Evolutionary conservation across 2,113 vertebrate species (phyloP).

Genomic region (Hyperopisus bebe): DNA sequence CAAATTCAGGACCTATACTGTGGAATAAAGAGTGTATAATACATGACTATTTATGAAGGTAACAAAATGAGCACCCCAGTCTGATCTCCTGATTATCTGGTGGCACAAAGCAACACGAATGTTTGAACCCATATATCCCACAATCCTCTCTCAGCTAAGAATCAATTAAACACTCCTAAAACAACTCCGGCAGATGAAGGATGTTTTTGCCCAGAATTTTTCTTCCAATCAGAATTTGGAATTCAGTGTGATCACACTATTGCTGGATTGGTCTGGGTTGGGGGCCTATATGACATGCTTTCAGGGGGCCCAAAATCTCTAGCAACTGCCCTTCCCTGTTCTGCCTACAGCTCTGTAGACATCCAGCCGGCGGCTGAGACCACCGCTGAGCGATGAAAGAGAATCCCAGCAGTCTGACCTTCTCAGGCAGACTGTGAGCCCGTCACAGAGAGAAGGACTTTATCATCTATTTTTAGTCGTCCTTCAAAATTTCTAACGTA

Average conservation of each 20-base stretch:
- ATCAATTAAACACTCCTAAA: neutral
- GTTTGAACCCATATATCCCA: neutral
- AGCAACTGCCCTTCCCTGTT: neutral
- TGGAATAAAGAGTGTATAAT: neutral
- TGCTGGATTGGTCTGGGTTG: neutral
- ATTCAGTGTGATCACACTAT: neutral
- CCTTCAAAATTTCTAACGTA: constrained; percentile 2
- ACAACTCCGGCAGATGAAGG: neutral
- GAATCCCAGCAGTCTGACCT: neutral
- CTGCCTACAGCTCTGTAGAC: neutral
- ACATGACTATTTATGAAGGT: neutral
- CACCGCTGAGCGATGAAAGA: neutral
- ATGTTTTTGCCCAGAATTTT: neutral
- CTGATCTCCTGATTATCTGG: neutral
- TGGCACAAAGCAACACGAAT: neutral
- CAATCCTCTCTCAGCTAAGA: neutral
- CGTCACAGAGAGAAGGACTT: neutral
- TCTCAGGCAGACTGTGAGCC: neutral
- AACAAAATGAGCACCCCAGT: neutral
- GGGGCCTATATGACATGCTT: neutral
- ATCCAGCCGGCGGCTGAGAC: neutral
- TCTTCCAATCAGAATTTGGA: neutral
- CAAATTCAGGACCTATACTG: neutral
- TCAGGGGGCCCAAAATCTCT: neutral
- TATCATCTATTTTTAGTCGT: neutral